Conservation (phyloP, 2,797 vertebrate genomes). For the Cichlasoma orientale region DNA sequence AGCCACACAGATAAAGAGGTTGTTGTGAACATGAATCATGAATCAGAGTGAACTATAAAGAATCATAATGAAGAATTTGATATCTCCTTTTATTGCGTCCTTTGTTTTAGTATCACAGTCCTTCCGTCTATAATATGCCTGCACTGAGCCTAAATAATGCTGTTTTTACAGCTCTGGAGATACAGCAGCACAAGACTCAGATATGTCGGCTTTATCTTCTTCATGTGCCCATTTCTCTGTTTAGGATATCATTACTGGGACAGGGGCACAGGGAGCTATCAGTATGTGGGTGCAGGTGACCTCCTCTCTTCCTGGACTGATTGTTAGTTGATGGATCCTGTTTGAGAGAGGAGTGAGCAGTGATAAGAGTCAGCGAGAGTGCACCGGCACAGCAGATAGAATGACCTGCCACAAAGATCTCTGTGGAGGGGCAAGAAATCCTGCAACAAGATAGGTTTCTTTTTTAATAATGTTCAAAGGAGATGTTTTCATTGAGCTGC, state of each 20-base stretch:
- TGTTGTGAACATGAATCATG: slow-evolving; percentile 29
- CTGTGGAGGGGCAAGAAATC: slow-evolving; percentile 26
- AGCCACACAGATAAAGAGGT: slow-evolving; percentile 32
- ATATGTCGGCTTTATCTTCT: slow-evolving; percentile 65
- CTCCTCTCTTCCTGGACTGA: slow-evolving; percentile 57
- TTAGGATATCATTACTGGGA: slow-evolving; percentile 68
- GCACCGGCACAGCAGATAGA: slow-evolving; percentile 40
- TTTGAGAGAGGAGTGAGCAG: slow-evolving; percentile 50
- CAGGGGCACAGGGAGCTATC: slow-evolving; percentile 38
- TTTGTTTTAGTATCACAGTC: slow-evolving; percentile 63
- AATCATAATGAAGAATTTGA: slow-evolving; percentile 35
- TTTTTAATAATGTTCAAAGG: slow-evolving; percentile 60
- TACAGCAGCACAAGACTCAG: slow-evolving; percentile 36
- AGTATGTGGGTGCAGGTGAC: slow-evolving; percentile 65
- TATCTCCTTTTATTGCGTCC: slow-evolving; percentile 44
- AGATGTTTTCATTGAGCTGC: slow-evolving; percentile 32
- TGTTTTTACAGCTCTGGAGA: slow-evolving; percentile 64
- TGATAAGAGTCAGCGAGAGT: slow-evolving; percentile 59
- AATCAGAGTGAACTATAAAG: slow-evolving; percentile 56
- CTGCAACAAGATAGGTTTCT: slow-evolving; percentile 30
- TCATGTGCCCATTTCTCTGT: slow-evolving; percentile 67
- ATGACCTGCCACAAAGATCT: slow-evolving; percentile 37
- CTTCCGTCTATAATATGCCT: slow-evolving; percentile 41
- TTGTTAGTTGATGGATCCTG: slow-evolving; percentile 67
- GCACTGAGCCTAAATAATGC: slow-evolving; percentile 58